Evolutionary conservation across 2,113 vertebrate genomes (phyloP).

Genomic region (Drymodes brunneopygia): DNA sequence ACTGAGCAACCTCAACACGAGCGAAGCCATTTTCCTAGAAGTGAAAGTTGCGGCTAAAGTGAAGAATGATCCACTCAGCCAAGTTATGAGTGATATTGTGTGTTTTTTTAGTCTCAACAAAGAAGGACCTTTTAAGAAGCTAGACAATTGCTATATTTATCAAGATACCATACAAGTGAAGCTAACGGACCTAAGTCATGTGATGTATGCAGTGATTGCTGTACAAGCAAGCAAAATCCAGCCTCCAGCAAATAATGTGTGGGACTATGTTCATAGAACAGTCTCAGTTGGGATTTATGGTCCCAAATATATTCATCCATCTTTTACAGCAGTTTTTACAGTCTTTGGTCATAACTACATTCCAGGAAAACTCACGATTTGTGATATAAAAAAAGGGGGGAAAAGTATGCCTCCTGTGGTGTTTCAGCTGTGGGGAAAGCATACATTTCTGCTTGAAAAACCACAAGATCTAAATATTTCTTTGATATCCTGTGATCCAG

Average conservation of each 20-base stretch:
- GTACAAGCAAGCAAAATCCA: slow-evolving; percentile 78
- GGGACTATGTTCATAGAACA: slow-evolving; percentile 79
- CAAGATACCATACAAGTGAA: slow-evolving; percentile 87
- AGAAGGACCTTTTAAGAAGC: slow-evolving; percentile 86
- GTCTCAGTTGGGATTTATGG: slow-evolving; percentile 89
- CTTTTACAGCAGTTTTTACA: slow-evolving; percentile 84
- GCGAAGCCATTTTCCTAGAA: slow-evolving; percentile 80
- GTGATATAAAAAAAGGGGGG: slow-evolving; percentile 78
- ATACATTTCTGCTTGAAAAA: slow-evolving; percentile 78
- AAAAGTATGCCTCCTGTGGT: slow-evolving; percentile 85
- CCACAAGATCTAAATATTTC: slow-evolving; percentile 79
- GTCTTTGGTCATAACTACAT: slow-evolving; percentile 86
- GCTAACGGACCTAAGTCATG: slow-evolving; percentile 77
- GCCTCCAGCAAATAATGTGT: slow-evolving; percentile 76
- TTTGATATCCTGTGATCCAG: slow-evolving; percentile 71
- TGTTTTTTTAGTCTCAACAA: slow-evolving; percentile 79
- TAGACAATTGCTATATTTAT: slow-evolving; percentile 81
- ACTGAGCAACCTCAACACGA: slow-evolving; percentile 85
- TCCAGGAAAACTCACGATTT: slow-evolving; percentile 84
- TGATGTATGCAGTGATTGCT: slow-evolving; percentile 83
- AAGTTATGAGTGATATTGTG: slow-evolving; percentile 86
- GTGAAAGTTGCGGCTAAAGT: slow-evolving; percentile 87
- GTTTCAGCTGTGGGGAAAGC: slow-evolving; percentile 93
- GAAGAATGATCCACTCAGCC: slow-evolving; percentile 86
- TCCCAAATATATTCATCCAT: slow-evolving; percentile 91